Evolutionary conservation across 1,140 invertebrate genomes (phyloP).

Genomic region (Stegodyphus mimosarum): DNA sequence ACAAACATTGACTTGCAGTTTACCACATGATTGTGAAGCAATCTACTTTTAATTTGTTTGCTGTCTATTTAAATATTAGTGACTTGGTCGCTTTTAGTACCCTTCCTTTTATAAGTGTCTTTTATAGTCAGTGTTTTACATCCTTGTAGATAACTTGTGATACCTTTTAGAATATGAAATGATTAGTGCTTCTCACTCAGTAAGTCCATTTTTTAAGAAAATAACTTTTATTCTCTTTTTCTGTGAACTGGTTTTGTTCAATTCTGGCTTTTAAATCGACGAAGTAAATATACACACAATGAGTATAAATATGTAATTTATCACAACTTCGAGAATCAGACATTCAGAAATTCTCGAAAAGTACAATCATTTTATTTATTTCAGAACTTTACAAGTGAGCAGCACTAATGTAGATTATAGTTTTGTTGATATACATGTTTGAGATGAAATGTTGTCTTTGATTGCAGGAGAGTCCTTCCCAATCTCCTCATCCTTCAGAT

Average conservation of each 20-base stretch:
- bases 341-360: too few relatives aligned
- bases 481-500: conserved; percentile 66
- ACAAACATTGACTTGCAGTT: too few relatives aligned
- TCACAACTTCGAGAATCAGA: too few relatives aligned
- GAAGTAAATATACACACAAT: too few relatives aligned
- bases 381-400: neutral
- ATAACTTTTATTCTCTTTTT: neutral
- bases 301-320: too few relatives aligned
- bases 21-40: too few relatives aligned
- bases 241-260: too few relatives aligned
- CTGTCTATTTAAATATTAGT: neutral
- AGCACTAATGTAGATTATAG: conserved; percentile 17
- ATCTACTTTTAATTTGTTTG: too few relatives aligned
- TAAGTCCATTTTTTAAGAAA: neutral
- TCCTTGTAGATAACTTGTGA: neutral
- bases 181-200: neutral
- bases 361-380: too few relatives aligned
- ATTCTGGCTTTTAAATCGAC: too few relatives aligned
- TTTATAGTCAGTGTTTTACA: neutral
- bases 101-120: neutral
- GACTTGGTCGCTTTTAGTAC: neutral
- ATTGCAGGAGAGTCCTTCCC: conserved; percentile 76
- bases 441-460: conserved; percentile 62
- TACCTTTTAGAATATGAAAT: neutral
- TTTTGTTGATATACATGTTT: conserved; percentile 28